Base-by-base conservation (phyloP, 2,113 vertebrate genomes). In the Meleagris gallopavo region DNA sequence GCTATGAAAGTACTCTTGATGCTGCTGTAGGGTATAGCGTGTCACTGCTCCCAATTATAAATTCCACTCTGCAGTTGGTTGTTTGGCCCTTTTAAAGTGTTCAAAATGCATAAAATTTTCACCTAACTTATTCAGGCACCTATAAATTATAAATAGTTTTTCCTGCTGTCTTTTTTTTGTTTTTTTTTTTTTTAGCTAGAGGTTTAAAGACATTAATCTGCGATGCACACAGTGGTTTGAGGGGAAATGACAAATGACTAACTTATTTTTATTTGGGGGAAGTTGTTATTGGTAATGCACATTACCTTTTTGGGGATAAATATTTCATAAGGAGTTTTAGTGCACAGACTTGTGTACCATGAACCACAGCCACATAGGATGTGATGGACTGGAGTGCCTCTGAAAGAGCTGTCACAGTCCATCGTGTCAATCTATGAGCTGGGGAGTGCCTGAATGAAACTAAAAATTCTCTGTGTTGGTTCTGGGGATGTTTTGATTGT, bases 281-380 rank as follows among this genome's bases (percentile, higher is more conserved):
- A 73, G 40, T 57, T 71, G 41, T 80, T 86, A 77, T 15, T 88
- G 45, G 46, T 91, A 88, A 94, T 78, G 80, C 71, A 94, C 74
- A 77, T 80, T 79, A 84, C 61, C 78, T 81, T 90, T 88, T 32
- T 77, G 52, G 8, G 18, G 38, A 89, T 96, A 94, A 94, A 95
- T 94, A 83, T 95, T 96, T 94, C 65, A 96, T 92, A 70, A 77
- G 11, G 48, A 62, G 38, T 71, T 90, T 89, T 90, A 95, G 83
- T 67, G 45, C 70, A 54, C 65, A 84, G 81, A 36, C 30, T 60
- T 82, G 21, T 83, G 86, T 74, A 30, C 27, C 32, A n/a, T 20
- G 58, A 86, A 69, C 36, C 50, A 13, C 52, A 92, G 61, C 32
- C 66, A 74, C 71, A 75, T 38, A 69, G 52, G 55, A 73, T 61